Base-by-base conservation (phyloP, 2,888 invertebrate species). In the Scotopteryx bipunctaria region DNA sequence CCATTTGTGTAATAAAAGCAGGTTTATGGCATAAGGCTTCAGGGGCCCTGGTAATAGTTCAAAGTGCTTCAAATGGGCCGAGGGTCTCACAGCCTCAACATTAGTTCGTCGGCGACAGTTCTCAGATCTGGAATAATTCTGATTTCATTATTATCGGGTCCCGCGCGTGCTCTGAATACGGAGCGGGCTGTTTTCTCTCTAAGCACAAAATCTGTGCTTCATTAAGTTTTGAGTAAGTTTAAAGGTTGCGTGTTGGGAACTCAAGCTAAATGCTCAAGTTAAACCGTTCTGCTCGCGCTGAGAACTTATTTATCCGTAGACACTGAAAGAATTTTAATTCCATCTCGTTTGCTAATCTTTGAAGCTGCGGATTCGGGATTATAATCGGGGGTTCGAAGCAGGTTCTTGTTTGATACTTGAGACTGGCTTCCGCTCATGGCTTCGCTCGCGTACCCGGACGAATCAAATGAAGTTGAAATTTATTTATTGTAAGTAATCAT, bases 141-240 rank as follows among this genome's bases (percentile, higher is more conserved):
- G 51, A 53, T 59, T 49, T 35, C 37, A 43, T 57, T 36, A 55
- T 55, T 49, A 57, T 54, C 29, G 43, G 32, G 17, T 5, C 6
- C 27, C 21, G 57, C 1, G 48, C 61, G 61, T 62, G 59, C 35
- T 47, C 25, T 0, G 51, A 52, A 37, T 45, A 3, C 17, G 5
- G 41, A 52, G n/a, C 41, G 44, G 14, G 23, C 31, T 45, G 56
- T 42, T 56, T 45, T 56, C 51, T 52, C 51, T 37, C 36, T 23
- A 29, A 44, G 47, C 52, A 45, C 57, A 46, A 56, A 62, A 62
- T 62, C 61, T 62, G 53, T 54, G 50, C 55, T 56, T 59, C 59
- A 59, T 62, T 62, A 62, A 62, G 61, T 61, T 61, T 47, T 45
- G 46, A 56, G 58, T 56, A 52, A 61, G 57, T 62, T 62, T 56